Conservation (phyloP, 2,888 invertebrate species). For the Tenthredo livida region DNA sequence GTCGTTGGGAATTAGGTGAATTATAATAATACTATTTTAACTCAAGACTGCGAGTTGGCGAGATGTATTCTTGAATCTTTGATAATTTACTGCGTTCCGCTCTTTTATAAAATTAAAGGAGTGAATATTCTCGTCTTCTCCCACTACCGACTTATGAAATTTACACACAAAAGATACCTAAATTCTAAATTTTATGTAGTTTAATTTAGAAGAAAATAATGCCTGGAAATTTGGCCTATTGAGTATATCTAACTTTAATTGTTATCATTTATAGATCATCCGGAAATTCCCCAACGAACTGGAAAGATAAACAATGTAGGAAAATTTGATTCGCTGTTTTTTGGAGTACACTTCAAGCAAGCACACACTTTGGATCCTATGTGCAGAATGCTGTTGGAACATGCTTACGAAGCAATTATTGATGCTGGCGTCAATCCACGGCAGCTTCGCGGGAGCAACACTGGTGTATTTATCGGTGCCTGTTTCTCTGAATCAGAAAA, state of each 20-base stretch:
- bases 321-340: constrained; percentile 89
- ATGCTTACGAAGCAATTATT: constrained; percentile 87
- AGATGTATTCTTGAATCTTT: neutral
- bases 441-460: constrained; percentile 83
- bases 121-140: neutral
- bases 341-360: constrained; percentile 85
- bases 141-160: neutral
- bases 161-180: neutral
- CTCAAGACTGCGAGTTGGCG: too few species aligned
- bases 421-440: constrained; percentile 82
- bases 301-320: constrained; percentile 86
- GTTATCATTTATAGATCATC: constrained; percentile 76
- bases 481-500: constrained; percentile 87
- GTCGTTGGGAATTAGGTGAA: constrained; percentile 76
- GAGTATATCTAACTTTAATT: neutral
- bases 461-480: constrained; percentile 88
- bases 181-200: neutral
- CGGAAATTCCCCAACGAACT: constrained; percentile 87
- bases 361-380: constrained; percentile 89
- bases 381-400: constrained; percentile 88
- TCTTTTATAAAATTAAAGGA: constrained; percentile 52
- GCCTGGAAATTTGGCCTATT: neutral
- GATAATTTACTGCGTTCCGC: neutral
- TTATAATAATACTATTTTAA: neutral
- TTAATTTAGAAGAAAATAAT: neutral